phyloP scores from a whole-genome alignment of 2,888 invertebrate species.

The Schizotus pectinicornis region DNA sequence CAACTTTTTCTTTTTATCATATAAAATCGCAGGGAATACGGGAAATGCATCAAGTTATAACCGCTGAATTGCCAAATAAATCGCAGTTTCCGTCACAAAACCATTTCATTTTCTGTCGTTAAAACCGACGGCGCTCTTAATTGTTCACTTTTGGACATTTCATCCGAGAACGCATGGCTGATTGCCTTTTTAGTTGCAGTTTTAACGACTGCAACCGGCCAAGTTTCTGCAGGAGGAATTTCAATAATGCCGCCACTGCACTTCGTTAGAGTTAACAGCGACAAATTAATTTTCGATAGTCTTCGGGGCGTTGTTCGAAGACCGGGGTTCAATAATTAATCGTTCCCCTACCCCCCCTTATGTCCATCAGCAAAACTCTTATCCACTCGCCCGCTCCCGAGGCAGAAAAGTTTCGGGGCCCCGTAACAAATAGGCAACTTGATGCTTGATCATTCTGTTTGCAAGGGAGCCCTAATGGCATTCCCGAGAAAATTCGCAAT shows the following conservation, averaged over 20 bases:
- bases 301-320: slow-evolving; percentile 5
- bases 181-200: background rate
- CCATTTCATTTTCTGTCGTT: background rate
- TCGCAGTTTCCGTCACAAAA: background rate
- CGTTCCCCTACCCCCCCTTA: no score
- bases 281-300: slow-evolving; percentile 18
- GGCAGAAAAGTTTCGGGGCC: no score
- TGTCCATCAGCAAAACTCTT: no score
- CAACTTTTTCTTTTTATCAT: background rate
- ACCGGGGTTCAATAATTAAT: no score
- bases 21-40: background rate
- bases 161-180: background rate
- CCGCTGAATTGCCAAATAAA: background rate
- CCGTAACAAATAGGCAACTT: no score
- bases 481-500: no score
- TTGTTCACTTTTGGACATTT: background rate
- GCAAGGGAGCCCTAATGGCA: no score
- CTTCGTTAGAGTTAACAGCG: slow-evolving; percentile 1
- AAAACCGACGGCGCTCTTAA: slow-evolving; percentile 3
- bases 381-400: no score
- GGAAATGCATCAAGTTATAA: slow-evolving; percentile 4
- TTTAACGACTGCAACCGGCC: background rate
- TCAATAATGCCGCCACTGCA: background rate
- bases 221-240: background rate
- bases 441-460: no score